These are phyloP conservation scores for Crotalus viridis DNA, from an alignment of 2,113 vertebrate genomes.

Conservation along the genomic window DNA sequence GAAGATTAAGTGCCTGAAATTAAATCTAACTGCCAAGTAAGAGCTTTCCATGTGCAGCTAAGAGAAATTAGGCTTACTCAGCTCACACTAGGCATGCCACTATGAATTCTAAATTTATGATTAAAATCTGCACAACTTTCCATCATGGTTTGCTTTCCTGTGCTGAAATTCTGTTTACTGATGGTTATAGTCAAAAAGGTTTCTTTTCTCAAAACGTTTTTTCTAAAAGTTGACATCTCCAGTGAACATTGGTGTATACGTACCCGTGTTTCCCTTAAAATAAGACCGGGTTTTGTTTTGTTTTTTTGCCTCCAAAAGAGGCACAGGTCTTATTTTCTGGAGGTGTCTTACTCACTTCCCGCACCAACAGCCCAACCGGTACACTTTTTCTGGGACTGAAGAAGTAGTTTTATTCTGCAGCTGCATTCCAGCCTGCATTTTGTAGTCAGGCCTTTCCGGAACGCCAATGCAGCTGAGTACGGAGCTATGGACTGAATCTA, in stretches of 20 bases:
- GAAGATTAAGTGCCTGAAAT: not conserved
- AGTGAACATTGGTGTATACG: not conserved
- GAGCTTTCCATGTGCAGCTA: not conserved
- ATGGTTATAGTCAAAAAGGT: conserved; percentile 47
- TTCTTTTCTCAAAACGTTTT: conserved; percentile 48
- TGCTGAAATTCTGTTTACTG: conserved; percentile 17
- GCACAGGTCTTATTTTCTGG: too few species aligned
- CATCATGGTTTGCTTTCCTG: not conserved
- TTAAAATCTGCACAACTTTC: conserved; percentile 5
- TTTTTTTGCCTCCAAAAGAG: too few species aligned
- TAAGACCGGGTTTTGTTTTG: too few species aligned
- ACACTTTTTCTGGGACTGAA: too few species aligned
- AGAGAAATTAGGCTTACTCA: not conserved
- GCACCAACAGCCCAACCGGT: too few species aligned
- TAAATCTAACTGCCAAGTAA: not conserved
- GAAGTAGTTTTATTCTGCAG: too few species aligned
- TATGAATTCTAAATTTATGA: conserved; percentile 5
- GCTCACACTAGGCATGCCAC: accelerated
- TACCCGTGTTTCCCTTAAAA: too few species aligned
- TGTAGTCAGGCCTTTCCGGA: too few species aligned
- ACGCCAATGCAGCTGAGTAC: too few species aligned
- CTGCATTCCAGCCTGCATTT: too few species aligned
- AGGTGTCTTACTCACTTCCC: too few species aligned
- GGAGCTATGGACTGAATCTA: too few species aligned
- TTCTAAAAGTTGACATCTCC: conserved; percentile 38